These are phyloP conservation scores for Dolichoris vasculosae DNA, from an alignment of 1,140 invertebrate genomes.

Conservation along the genomic window DNA sequence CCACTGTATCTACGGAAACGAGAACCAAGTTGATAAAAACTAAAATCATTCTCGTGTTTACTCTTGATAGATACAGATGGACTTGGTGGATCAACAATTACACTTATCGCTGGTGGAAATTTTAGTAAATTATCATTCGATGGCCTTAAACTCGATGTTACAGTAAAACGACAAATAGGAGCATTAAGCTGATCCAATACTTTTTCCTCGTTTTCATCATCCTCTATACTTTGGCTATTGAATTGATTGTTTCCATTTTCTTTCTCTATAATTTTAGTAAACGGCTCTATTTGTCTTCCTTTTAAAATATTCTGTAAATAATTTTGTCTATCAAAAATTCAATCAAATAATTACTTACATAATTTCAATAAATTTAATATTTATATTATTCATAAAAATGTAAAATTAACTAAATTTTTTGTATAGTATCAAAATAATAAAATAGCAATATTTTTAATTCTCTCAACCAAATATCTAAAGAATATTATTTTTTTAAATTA, in stretches of 20 bases:
- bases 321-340: not conserved
- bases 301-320: conserved; percentile 40
- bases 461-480: too few species aligned
- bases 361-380: too few species aligned
- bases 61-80: conserved; percentile 71
- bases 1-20: conserved; percentile 60
- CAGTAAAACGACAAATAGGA: conserved; percentile 66
- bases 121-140: conserved; percentile 61
- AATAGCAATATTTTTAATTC: too few species aligned
- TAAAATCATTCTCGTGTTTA: conserved; percentile 62
- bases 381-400: too few species aligned
- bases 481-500: too few species aligned
- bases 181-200: conserved; percentile 59
- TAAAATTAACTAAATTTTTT: not conserved
- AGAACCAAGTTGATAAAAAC: conserved; percentile 57
- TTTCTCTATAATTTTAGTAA: conserved; percentile 34
- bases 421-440: conserved; percentile 7
- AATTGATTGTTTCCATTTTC: not conserved
- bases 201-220: conserved; percentile 53
- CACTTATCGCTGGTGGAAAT: conserved; percentile 69
- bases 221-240: conserved; percentile 34
- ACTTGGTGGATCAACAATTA: conserved; percentile 72
- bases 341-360: too few species aligned
- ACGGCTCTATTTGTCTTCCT: conserved; percentile 12
- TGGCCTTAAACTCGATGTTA: conserved; percentile 58